These are phyloP conservation scores for Microctonus aethiopoides DNA, from an alignment of 2,888 invertebrate species.

Conservation along the genomic window DNA sequence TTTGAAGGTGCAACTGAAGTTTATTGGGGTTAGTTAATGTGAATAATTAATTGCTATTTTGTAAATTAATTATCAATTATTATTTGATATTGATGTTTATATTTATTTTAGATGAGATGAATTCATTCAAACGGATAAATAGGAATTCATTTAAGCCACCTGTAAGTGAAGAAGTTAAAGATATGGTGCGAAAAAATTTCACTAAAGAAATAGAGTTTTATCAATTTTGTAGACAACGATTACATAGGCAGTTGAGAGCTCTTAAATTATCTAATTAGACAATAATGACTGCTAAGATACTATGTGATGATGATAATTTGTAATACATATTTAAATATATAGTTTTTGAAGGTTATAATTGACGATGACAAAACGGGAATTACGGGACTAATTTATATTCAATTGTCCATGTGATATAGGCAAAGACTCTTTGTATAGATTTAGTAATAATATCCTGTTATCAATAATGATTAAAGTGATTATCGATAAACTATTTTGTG, in stretches of 20 bases:
- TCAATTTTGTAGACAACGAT: conserved; percentile 87
- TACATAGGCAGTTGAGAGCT: conserved; percentile 83
- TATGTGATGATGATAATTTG: conserved; percentile 4
- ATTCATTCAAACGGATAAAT: conserved; percentile 83
- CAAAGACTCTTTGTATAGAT: conserved; percentile 19
- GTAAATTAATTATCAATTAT: neutral
- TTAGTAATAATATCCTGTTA: neutral
- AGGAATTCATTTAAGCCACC: conserved; percentile 89
- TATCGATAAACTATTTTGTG: neutral
- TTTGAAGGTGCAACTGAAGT: conserved; percentile 82
- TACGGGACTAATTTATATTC: conserved; percentile 1
- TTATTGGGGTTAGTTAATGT: conserved; percentile 77
- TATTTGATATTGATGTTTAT: conserved; percentile 2
- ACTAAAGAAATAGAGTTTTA: conserved; percentile 92
- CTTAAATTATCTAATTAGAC: conserved; percentile 70
- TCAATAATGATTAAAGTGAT: neutral
- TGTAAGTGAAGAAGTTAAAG: conserved; percentile 86
- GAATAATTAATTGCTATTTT: neutral
- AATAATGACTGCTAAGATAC: conserved; percentile 14
- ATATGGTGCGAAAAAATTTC: conserved; percentile 86
- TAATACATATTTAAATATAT: neutral
- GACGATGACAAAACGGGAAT: neutral
- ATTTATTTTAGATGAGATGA: conserved; percentile 76
- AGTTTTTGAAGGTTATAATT: neutral
- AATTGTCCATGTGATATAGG: conserved; percentile 31